phyloP scores from a whole-genome alignment of 1,140 invertebrate species.

The Maniola jurtina region DNA sequence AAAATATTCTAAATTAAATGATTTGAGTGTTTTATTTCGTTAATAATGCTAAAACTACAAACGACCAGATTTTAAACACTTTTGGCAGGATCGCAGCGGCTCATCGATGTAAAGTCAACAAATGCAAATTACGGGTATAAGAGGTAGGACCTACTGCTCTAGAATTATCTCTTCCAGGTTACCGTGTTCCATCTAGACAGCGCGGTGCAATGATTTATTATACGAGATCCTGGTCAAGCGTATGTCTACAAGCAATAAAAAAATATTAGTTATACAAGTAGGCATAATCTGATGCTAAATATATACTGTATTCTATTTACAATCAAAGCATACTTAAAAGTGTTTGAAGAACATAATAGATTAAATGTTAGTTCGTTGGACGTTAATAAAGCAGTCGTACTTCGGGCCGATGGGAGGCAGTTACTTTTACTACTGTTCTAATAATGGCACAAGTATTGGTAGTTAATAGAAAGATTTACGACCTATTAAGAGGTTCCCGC shows the following conservation, averaged over 20 bases:
- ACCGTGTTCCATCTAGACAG: too few species aligned
- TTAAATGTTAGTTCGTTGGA: slow-evolving; percentile 2
- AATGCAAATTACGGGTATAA: too few species aligned
- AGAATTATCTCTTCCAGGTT: too few species aligned
- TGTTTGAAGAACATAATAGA: slow-evolving; percentile 5
- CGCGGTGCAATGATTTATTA: too few species aligned
- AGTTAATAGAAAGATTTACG: slow-evolving; percentile 26
- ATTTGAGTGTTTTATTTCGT: too few species aligned
- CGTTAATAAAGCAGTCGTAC: slow-evolving; percentile 13
- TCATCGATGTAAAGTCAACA: too few species aligned
- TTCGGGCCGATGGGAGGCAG: slow-evolving; percentile 22
- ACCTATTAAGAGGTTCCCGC: not conserved
- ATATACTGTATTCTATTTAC: not conserved
- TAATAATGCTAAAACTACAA: not conserved
- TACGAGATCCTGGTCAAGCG: too few species aligned
- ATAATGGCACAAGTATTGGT: slow-evolving; percentile 20
- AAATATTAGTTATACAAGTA: too few species aligned
- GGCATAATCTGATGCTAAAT: not conserved
- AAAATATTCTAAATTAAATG: too few species aligned
- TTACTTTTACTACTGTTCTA: slow-evolving; percentile 27
- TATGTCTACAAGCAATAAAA: too few species aligned
- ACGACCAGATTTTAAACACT: not conserved
- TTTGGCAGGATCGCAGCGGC: not conserved
- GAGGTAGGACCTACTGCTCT: too few species aligned
- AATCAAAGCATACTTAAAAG: not conserved